Base-by-base conservation (phyloP, 2,797 vertebrate genomes). In the Halcyon leucocephala region DNA sequence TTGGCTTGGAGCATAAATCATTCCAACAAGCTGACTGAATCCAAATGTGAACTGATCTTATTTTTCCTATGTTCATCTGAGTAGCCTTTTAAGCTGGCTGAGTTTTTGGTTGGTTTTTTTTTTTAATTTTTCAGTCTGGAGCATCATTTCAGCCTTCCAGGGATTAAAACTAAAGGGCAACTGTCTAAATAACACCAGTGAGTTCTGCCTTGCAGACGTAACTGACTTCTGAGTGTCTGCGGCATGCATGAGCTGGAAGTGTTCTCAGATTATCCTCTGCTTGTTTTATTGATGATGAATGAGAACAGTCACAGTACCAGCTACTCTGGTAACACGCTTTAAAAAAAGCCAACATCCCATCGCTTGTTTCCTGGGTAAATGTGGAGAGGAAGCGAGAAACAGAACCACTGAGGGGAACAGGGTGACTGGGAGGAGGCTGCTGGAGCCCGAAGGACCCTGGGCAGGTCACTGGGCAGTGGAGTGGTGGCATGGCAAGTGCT, bases 201-300 rank as follows among this genome's bases (percentile, higher is more conserved):
- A 67, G 31, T 58, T 81, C 58, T 85, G 86, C 95, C 94, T 95
- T 37, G 78, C 35, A 86, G 93, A 81, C 73, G 95, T 37, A 16
- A 12, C 33, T 94, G 90, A 90, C 95, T 97, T 97, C 95, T 97
- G 51, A 74, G 49, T 87, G 74, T 90, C 94, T 33, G 70, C 89
- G 87, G 87, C 46, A 11, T 12, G 52, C 26, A 15, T 26, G 52
- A 11, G 24, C 96, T 88, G 65, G 55, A 89, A 73, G 76, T 15
- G 51, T 80, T 89, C 79, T 95, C 79, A 37, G 60, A 81, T 97
- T 84, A 88, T 66, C 65, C 86, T 52, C 39, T 88, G 91, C 92
- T 97, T 95, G 93, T 96, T 97, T 95, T 93, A 86, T 86, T 87
- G 90, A 83, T 97, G 97, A 97, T 97, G 95, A 97, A 97, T 97